Evolutionary conservation across 2,113 vertebrate species (phyloP).

Genomic region (Galbula dea): DNA sequence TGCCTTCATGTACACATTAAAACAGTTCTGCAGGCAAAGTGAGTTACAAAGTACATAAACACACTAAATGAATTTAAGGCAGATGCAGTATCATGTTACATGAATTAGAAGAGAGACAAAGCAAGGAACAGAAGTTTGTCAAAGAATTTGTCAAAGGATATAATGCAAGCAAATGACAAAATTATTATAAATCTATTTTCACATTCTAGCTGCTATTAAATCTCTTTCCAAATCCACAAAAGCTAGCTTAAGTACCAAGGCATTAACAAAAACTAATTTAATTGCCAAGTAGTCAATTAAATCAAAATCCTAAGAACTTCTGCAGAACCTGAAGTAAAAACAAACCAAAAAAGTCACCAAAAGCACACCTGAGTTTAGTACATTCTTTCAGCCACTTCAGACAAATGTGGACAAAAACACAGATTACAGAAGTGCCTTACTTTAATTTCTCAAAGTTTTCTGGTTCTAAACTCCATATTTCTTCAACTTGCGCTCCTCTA

Average conservation of each 20-base stretch:
- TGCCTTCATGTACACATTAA: neutral
- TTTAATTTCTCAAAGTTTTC: constrained; percentile 98
- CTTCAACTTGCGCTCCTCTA: constrained; percentile 95
- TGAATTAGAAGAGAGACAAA: neutral
- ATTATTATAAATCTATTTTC: neutral
- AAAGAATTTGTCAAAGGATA: neutral
- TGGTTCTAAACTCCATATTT: constrained; percentile 98
- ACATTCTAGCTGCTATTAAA: neutral
- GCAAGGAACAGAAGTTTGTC: neutral
- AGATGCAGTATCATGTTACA: neutral
- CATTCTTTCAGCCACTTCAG: neutral
- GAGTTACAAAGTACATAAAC: accelerated
- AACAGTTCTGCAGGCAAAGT: neutral
- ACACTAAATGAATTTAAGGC: neutral
- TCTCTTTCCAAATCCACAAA: neutral
- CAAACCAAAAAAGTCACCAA: neutral
- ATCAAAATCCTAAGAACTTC: neutral
- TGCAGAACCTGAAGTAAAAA: neutral
- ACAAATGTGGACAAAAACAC: neutral
- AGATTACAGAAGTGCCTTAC: constrained; percentile 68
- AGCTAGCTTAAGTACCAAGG: neutral
- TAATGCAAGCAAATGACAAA: neutral
- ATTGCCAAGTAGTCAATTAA: neutral
- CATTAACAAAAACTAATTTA: neutral
- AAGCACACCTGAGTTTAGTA: neutral